Evolutionary conservation across 2,888 invertebrate species (phyloP), one percentile per base, ranked within the genome.

Genomic region (Ormyrus labotus): DNA sequence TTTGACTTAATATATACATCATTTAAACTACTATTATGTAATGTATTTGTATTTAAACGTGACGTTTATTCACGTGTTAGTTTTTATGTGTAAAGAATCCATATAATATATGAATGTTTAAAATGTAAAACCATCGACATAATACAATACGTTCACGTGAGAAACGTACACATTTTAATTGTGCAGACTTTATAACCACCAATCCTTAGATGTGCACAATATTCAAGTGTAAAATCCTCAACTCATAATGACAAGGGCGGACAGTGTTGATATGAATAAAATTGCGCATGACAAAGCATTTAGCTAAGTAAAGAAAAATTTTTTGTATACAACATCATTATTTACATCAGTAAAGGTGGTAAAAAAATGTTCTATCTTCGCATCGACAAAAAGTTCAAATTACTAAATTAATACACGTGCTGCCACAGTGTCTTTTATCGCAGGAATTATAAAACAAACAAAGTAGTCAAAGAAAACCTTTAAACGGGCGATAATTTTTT

Each of bases 401-500:
- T 48, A 74, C 65, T 34, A 50, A 67, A 74, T 74, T 67, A 34
- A 58, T 57, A 65, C 74, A 58, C 74, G 67, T 67, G 73, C 11
- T 65, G 13, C 48, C 5, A 55, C n/a, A 65, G 64, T 73, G 64
- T 34, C 50, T 71, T 10, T 50, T 65, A 57, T 58, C 8, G 19
- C 51, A 69, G 60, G 51, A 61, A 8, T 61, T 63, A 76, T 55
- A 60, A 47, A 57, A 5, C 11, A 47, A 47, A 47, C 73, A 50
- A 74, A 58, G 55, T 7, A 11, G 19, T 8, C 7, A 47, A 68
- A 50, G 11, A 19, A 19, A 19, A 61, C 61, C 13, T 48, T 58
- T 10, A 47, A 78, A 65, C 34, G 47, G 50, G 6, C 19, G 75
- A 80, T 71, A 70, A 75, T 47, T 80, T 74, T 79, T 80, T 75